Percentiles rank a stretch among this genome's conserved stretches.
phyloP scores from a whole-genome alignment of 2,113 vertebrate genomes.

The Colinus virginianus region DNA sequence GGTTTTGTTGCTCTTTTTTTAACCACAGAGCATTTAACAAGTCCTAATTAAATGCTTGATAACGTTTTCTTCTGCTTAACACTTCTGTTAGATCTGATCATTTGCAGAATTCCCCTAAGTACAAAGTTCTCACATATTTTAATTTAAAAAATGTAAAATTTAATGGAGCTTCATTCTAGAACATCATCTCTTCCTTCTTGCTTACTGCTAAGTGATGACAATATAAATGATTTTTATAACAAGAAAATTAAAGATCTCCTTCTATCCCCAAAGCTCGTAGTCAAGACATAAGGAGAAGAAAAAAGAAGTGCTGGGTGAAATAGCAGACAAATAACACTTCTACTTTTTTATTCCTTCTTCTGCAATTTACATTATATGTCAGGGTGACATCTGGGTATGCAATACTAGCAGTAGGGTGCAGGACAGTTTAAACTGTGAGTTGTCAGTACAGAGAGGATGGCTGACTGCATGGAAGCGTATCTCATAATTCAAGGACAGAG shows the following conservation, averaged over 20 bases:
- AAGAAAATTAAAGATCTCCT: not conserved
- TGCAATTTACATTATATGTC: not conserved
- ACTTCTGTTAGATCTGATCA: not conserved
- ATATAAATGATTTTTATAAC: not conserved
- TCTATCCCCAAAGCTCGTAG: not conserved
- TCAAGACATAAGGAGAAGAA: not conserved
- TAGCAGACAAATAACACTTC: not conserved
- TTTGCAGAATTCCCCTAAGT: not conserved
- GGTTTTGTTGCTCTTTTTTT: not conserved
- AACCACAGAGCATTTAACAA: not conserved
- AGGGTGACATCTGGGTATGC: constrained; percentile 42
- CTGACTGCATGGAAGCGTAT: constrained; percentile 19
- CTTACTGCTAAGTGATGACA: not conserved
- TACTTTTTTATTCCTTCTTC: not conserved
- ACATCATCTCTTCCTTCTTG: not conserved
- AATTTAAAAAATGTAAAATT: not conserved
- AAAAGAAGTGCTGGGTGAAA: not conserved
- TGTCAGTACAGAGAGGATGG: constrained; percentile 23
- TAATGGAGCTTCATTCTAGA: not conserved
- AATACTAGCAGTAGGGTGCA: constrained; percentile 34
- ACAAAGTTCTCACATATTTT: not conserved
- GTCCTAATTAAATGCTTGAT: not conserved
- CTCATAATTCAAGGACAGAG: constrained; percentile 44
- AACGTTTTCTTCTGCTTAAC: not conserved
- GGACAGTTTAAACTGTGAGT: constrained; percentile 49